phyloP scores from a whole-genome alignment of 2,113 vertebrate species.

The Nyctibius bracteatus region DNA sequence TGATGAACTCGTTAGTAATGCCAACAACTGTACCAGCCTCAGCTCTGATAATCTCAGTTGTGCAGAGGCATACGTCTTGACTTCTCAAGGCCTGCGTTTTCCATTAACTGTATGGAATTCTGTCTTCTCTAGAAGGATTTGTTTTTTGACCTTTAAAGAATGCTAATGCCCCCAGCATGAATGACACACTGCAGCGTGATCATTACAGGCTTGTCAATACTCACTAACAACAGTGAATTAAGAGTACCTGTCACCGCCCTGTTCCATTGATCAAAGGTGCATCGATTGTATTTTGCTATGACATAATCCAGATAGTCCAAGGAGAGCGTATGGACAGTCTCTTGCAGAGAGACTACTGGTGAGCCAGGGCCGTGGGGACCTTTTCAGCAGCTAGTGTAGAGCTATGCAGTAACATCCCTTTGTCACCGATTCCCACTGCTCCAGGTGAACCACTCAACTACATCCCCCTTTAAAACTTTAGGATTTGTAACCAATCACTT shows the following conservation, averaged over 20 bases:
- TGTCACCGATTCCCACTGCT: neutral
- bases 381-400: neutral
- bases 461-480: neutral
- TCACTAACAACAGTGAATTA: conserved; percentile 80
- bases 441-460: neutral
- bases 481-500: neutral
- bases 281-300: conserved; percentile 74
- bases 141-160: conserved; percentile 87
- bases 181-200: conserved; percentile 75
- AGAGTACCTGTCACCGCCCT: conserved; percentile 82
- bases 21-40: neutral
- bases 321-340: neutral
- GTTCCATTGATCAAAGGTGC: conserved; percentile 80
- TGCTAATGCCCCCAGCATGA: conserved; percentile 78
- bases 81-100: neutral
- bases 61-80: neutral
- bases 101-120: conserved; percentile 23
- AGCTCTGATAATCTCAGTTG: neutral
- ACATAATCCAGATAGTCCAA: conserved; percentile 64
- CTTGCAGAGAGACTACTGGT: neutral
- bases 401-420: neutral
- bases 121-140: conserved; percentile 38
- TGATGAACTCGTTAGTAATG: neutral
- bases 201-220: conserved; percentile 86
- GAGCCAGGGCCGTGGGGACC: neutral